A percentile compares a stretch with the other conserved stretches of the same genome.
Evolutionary conservation across 2,888 invertebrate genomes (phyloP).

Genomic region (Alcis repandata): DNA sequence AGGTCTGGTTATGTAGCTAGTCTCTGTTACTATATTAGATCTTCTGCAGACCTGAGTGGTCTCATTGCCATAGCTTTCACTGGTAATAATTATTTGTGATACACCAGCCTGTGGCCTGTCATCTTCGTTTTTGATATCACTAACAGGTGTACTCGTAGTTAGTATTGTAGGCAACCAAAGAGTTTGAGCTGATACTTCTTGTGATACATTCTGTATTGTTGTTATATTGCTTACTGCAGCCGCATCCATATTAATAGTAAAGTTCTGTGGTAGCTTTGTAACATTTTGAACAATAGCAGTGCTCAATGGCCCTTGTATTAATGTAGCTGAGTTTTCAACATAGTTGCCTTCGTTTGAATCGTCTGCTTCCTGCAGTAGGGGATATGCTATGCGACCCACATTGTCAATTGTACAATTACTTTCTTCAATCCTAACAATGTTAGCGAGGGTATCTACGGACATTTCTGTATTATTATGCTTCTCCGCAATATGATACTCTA

Average conservation of each 20-base stretch:
- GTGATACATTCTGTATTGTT: constrained; percentile 80
- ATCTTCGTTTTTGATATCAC: constrained; percentile 73
- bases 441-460: constrained; percentile 77
- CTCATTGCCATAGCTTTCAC: constrained; percentile 79
- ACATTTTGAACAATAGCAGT: constrained; percentile 83
- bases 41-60: constrained; percentile 67
- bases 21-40: constrained; percentile 76
- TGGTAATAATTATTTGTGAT: constrained; percentile 82
- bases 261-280: constrained; percentile 80
- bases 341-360: constrained; percentile 76
- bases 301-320: constrained; percentile 78
- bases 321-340: constrained; percentile 75
- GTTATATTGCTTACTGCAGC: constrained; percentile 80
- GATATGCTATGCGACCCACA: constrained; percentile 76
- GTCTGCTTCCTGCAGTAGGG: constrained; percentile 76
- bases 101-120: constrained; percentile 72
- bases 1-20: constrained; percentile 73
- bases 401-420: constrained; percentile 65
- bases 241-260: constrained; percentile 82
- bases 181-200: constrained; percentile 78
- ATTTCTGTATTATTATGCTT: constrained; percentile 75
- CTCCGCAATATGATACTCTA: constrained; percentile 77
- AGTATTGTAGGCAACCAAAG: constrained; percentile 82
- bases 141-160: constrained; percentile 69
- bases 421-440: constrained; percentile 79